phyloP scores from a whole-genome alignment of 2,113 vertebrate species.

The Hydropotes inermis region DNA sequence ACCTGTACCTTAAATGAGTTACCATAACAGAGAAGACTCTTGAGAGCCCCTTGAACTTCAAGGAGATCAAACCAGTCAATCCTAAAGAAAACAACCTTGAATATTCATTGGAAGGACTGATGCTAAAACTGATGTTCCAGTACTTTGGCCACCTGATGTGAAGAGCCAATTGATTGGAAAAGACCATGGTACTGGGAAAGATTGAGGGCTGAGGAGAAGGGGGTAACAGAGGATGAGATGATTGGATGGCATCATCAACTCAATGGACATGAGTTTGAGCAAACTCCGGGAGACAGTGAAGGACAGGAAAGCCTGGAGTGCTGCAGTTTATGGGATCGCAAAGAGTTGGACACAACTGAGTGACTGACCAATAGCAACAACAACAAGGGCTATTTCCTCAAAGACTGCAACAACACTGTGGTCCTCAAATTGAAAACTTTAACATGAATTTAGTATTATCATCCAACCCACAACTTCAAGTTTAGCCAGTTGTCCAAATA shows the following conservation, averaged over 20 bases:
- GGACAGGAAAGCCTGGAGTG: neutral
- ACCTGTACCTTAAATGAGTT: neutral
- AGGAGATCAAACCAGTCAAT: neutral
- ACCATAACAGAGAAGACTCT: neutral
- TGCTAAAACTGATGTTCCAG: neutral
- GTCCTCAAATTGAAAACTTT: neutral
- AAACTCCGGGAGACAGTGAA: neutral
- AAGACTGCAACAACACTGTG: no score
- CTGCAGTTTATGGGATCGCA: neutral
- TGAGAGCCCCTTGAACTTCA: neutral
- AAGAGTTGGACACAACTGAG: neutral
- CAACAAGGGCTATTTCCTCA: neutral
- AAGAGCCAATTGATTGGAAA: neutral
- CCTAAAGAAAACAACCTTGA: neutral
- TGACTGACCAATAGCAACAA: neutral
- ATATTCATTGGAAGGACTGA: neutral
- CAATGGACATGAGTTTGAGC: neutral
- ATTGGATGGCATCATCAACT: neutral
- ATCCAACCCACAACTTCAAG: neutral
- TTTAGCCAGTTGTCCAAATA: neutral
- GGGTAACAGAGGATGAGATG: neutral
- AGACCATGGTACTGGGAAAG: neutral
- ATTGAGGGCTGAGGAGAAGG: neutral
- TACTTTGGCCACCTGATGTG: neutral
- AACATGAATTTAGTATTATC: neutral